Evolutionary conservation across 2,113 vertebrate genomes (phyloP).

Genomic region (Mellivora capensis): DNA sequence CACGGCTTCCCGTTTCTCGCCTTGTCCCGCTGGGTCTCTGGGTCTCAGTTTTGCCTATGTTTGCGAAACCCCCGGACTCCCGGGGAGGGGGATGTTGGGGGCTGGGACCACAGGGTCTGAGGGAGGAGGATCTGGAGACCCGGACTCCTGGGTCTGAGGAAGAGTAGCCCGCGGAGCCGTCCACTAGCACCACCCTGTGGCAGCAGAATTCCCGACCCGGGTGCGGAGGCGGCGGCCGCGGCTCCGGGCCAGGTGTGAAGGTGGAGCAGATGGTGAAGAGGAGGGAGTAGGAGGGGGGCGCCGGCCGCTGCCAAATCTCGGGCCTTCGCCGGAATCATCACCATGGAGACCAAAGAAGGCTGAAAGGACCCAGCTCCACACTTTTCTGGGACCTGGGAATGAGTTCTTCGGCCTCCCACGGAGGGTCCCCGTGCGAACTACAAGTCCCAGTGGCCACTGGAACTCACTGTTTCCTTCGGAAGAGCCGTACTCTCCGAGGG

Average conservation of each 20-base stretch:
- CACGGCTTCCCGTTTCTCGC: not conserved
- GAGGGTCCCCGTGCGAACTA: not conserved
- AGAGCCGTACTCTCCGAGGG: not conserved
- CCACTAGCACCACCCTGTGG: slow-evolving; percentile 58
- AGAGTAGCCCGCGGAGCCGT: not conserved
- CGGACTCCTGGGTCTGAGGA: not conserved
- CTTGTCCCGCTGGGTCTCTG: not conserved
- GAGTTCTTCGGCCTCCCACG: not conserved
- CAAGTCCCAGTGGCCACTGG: slow-evolving; percentile 17
- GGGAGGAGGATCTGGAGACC: not conserved
- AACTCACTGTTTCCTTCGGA: not conserved
- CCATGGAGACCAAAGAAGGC: slow-evolving; percentile 64
- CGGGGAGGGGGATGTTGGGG: not conserved
- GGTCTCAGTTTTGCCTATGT: not conserved
- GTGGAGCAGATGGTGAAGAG: slow-evolving; percentile 71
- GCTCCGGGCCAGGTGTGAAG: slow-evolving; percentile 63
- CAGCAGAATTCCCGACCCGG: not conserved
- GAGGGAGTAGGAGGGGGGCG: slow-evolving; percentile 50
- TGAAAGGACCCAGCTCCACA: slow-evolving; percentile 11
- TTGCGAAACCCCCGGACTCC: not conserved
- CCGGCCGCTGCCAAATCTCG: slow-evolving; percentile 48
- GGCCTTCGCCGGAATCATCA: slow-evolving; percentile 45
- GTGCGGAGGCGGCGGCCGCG: slow-evolving; percentile 62
- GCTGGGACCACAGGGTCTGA: not conserved
- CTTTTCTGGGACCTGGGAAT: not conserved